These are phyloP conservation scores for Monodelphis domestica DNA, from an alignment of 2,797 vertebrate species.

Conservation along the genomic window DNA sequence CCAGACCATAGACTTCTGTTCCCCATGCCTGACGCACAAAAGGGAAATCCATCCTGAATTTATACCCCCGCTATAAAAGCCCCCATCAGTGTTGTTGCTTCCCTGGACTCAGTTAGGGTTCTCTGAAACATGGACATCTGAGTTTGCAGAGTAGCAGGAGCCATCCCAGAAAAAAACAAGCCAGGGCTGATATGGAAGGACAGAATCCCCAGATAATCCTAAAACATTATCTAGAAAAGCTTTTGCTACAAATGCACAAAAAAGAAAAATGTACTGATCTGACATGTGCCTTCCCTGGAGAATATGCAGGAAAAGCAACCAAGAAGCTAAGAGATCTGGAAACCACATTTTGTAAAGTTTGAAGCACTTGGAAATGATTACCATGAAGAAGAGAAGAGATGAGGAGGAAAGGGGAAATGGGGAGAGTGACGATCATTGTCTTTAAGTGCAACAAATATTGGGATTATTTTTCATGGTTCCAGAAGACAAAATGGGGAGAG, in stretches of 20 bases:
- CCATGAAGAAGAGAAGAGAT: not conserved
- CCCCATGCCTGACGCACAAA: not conserved
- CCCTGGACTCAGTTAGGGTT: not conserved
- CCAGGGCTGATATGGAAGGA: not conserved
- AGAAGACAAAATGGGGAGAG: not conserved
- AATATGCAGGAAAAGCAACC: not conserved
- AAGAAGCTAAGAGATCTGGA: not conserved
- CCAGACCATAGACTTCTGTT: not conserved
- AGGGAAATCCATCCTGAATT: not conserved
- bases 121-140: not conserved
- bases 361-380: not conserved
- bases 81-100: not conserved
- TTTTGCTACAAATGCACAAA: not conserved
- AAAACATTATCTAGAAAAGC: not conserved
- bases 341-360: not conserved
- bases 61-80: not conserved
- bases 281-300: not conserved
- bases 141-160: not conserved
- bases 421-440: not conserved
- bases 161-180: not conserved
- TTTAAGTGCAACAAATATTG: not conserved
- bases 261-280: not conserved
- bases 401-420: too few species aligned
- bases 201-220: not conserved
- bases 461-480: not conserved